Conservation (phyloP, 2,797 vertebrate genomes). For the Microctenopoma steveboyesi region DNA sequence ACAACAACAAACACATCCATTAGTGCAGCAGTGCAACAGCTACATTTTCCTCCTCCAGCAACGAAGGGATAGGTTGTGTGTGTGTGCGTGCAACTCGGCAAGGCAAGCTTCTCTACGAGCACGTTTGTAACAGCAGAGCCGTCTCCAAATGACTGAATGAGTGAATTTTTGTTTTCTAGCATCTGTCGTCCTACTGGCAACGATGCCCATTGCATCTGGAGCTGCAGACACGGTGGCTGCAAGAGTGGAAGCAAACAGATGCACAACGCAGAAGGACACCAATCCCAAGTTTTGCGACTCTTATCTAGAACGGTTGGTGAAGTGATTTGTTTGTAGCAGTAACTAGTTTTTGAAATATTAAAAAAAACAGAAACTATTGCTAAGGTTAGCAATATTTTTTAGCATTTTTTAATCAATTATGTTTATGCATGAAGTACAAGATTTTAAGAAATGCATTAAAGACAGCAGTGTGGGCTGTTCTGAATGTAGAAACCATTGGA, state of each 20-base stretch:
- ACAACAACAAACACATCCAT: slow-evolving; percentile 75
- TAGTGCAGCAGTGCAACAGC: slow-evolving; percentile 30
- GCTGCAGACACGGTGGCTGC: slow-evolving; percentile 70
- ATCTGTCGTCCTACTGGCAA: slow-evolving; percentile 38
- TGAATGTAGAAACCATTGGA: not conserved
- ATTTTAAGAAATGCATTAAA: too few species aligned
- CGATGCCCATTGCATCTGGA: slow-evolving; percentile 82
- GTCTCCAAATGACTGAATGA: slow-evolving; percentile 22
- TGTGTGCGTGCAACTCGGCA: slow-evolving; percentile 15
- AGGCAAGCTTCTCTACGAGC: slow-evolving; percentile 11
- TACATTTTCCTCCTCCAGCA: slow-evolving; percentile 46
- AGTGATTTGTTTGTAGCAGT: not conserved
- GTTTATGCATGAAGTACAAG: too few species aligned
- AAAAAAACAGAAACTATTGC: not conserved
- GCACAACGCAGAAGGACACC: too few species aligned
- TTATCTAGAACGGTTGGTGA: slow-evolving; percentile 80
- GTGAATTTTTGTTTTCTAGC: slow-evolving; percentile 19
- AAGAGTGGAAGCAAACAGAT: slow-evolving; percentile 28
- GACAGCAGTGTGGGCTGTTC: not conserved
- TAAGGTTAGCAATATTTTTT: too few species aligned
- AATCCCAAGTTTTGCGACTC: slow-evolving; percentile 68
- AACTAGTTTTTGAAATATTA: not conserved
- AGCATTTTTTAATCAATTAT: too few species aligned
- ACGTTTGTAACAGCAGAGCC: slow-evolving; percentile 9
- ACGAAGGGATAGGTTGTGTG: slow-evolving; percentile 3